These are phyloP conservation scores for Nettapus auritus DNA, from an alignment of 2,113 vertebrate genomes.

Conservation along the genomic window DNA sequence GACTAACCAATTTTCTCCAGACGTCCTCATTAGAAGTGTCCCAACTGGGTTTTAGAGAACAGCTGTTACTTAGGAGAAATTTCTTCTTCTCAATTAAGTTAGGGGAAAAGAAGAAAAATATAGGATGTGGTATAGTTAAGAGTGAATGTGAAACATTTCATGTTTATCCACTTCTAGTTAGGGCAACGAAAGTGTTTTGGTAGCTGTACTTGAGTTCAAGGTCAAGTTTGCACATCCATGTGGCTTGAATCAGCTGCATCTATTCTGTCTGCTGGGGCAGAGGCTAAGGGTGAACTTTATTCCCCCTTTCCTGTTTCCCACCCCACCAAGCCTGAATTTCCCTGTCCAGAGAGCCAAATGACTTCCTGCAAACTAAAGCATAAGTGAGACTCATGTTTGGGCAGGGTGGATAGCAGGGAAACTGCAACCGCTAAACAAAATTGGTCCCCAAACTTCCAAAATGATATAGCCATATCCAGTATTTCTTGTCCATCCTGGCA, in stretches of 20 bases:
- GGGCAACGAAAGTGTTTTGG: background rate
- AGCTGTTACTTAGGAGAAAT: background rate
- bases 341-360: background rate
- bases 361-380: background rate
- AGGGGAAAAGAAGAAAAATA: background rate
- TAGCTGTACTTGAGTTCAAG: background rate
- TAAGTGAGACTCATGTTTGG: background rate
- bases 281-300: background rate
- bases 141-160: background rate
- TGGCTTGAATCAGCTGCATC: background rate
- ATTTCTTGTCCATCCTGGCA: background rate
- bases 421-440: background rate
- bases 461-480: background rate
- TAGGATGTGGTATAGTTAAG: background rate
- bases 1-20: background rate
- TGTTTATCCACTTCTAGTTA: background rate
- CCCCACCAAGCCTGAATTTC: background rate
- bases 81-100: background rate
- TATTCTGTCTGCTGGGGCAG: background rate
- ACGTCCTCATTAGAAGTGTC: fast-evolving
- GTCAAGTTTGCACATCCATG: background rate
- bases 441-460: background rate
- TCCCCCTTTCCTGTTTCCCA: background rate
- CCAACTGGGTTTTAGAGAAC: background rate
- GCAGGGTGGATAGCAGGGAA: background rate